phyloP scores from a whole-genome alignment of 2,113 vertebrate species.

The Glaucomys volans region DNA sequence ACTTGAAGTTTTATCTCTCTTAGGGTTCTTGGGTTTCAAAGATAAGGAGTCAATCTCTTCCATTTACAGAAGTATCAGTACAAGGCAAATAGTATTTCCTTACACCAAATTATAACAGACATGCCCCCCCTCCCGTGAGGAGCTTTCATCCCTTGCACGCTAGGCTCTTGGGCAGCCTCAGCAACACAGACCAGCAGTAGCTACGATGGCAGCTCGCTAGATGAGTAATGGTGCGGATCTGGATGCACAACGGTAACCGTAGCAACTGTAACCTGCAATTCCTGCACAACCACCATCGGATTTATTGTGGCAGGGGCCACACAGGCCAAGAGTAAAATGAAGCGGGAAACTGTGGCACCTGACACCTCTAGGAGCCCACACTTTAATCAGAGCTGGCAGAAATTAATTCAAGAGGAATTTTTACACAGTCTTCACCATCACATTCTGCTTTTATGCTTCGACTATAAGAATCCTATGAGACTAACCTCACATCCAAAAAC shows the following conservation, averaged over 20 bases:
- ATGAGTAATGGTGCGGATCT: slow-evolving; percentile 87
- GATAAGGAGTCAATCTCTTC: not conserved
- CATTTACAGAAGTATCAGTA: not conserved
- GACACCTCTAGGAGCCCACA: slow-evolving; percentile 86
- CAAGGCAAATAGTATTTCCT: not conserved
- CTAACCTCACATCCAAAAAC: slow-evolving; percentile 7
- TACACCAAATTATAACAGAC: not conserved
- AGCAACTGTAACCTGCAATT: slow-evolving; percentile 91
- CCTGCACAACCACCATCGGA: slow-evolving; percentile 83
- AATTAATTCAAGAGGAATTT: slow-evolving; percentile 88
- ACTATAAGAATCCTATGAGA: not conserved
- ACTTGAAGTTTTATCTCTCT: not conserved
- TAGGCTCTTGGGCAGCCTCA: slow-evolving; percentile 42
- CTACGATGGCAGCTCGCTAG: slow-evolving; percentile 69
- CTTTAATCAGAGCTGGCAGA: slow-evolving; percentile 89
- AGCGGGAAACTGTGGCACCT: slow-evolving; percentile 86
- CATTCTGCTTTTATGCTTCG: slow-evolving; percentile 61
- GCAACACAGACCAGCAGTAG: slow-evolving; percentile 67
- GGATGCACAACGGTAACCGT: slow-evolving; percentile 89
- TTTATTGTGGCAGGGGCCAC: slow-evolving; percentile 89
- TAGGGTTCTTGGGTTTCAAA: slow-evolving; percentile 5
- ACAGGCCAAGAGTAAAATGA: slow-evolving; percentile 88
- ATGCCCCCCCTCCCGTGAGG: not conserved
- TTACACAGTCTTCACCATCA: slow-evolving; percentile 66
- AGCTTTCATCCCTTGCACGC: not conserved